Evolutionary conservation across 2,113 vertebrate genomes (phyloP), one percentile per base, ranked within the genome.

Genomic region (Tiliqua scincoides): DNA sequence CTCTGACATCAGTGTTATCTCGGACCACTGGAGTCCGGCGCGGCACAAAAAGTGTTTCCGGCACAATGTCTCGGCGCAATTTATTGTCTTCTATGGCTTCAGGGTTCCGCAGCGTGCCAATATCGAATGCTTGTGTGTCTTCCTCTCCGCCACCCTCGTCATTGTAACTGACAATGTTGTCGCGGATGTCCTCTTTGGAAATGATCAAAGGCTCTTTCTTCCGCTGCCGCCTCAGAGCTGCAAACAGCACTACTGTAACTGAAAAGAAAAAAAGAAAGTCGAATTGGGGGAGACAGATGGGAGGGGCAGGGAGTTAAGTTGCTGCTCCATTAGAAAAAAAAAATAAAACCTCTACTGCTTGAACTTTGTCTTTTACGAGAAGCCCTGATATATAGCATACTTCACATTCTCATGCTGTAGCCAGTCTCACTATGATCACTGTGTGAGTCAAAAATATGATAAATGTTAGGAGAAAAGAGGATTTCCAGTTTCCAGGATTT

Each of bases 141-240:
- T 99, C 98, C 91, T 99, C 99, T 74, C 99, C 99, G 0, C 99
- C 99, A 0, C 99, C 99, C 86, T 99, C 99, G 6, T 99, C 99
- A 0, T 99, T 99, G 93, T 99, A 99, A 90, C 98, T 99, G 94
- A 99, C 98, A 18, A 99, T 98, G 94, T 99, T 99, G 95, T 99
- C 98, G 87, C 98, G 94, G 95, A 99, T 98, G 90, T 99, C 98
- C 95, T 99, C 98, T 91, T 99, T 99, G 95, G 98, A 99, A 94
- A 99, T 98, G 96, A 99, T 99, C 96, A 99, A 96, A 91, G 98
- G 98, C 91, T 99, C 98, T 89, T 99, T 99, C 87, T 99, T 99
- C 87, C 98, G 93, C 93, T 99, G 98, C 68, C 98, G 95, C 83
- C 97, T 95, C 95, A 99, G 96, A 57, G 98, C 98, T 48, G 98